Evolutionary conservation across 2,888 invertebrate genomes (phyloP).

Genomic region (Hydroisotoma schaefferi): DNA sequence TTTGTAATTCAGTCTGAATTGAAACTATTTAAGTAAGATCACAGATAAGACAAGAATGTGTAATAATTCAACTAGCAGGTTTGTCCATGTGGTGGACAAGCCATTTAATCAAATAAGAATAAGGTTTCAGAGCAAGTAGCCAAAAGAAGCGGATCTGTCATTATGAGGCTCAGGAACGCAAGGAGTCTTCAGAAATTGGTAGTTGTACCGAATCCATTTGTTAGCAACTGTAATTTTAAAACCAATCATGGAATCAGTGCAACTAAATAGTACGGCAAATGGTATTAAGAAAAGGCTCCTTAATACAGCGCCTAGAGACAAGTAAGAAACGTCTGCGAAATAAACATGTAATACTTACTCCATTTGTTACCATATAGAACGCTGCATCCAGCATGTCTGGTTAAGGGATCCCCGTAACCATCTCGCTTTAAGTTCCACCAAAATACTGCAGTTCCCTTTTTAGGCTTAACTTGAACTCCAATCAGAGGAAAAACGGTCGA

Average conservation of each 20-base stretch:
- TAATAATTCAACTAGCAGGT: neutral
- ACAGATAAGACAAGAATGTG: neutral
- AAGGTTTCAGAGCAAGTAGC: no score
- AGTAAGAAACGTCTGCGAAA: no score
- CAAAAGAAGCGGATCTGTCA: constrained; percentile 25
- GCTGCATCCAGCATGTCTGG: constrained; percentile 49
- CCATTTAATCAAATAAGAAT: no score
- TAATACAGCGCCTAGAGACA: no score
- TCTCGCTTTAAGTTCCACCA: constrained; percentile 49
- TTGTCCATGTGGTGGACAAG: no score
- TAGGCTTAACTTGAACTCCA: constrained; percentile 49
- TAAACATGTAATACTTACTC: constrained; percentile 38
- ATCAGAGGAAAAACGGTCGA: constrained; percentile 49
- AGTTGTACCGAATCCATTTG: constrained; percentile 48
- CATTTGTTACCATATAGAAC: constrained; percentile 50
- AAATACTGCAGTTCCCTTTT: constrained; percentile 49
- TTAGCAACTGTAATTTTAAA: constrained; percentile 41
- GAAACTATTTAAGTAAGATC: neutral
- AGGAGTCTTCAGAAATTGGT: constrained; percentile 35
- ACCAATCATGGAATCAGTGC: constrained; percentile 9
- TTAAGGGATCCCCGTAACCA: constrained; percentile 48
- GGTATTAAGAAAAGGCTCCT: no score
- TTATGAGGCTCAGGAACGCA: constrained; percentile 29
- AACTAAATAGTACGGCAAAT: no score
- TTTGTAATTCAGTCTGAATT: no score